Base-by-base conservation (phyloP, 2,797 vertebrate species). In the Eremophila alpestris region DNA sequence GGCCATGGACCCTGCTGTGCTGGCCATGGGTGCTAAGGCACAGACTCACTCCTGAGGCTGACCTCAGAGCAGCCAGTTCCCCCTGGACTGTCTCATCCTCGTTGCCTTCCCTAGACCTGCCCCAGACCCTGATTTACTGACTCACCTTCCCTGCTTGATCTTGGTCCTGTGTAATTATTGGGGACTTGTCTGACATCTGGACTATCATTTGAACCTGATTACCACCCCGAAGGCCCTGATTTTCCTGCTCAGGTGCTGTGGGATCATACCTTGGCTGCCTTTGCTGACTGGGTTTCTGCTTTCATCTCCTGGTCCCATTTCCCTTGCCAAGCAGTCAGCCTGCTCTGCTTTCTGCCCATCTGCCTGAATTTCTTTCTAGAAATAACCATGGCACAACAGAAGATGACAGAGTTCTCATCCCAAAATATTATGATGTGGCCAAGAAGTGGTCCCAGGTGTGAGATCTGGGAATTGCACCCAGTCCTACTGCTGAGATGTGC, bases 11-110 rank as follows among this genome's bases (percentile, higher is more conserved):
- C n/a, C 20, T 68, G 7, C 45, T 6, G 45, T 76, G 59, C 71
- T 75, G 71, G 34, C 22, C 30, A 7, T 19, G 49, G 27, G 20
- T 59, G 21, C 40, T 21, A 38, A 6, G 0, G 0, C 63, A n/a
- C 24, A 60, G 49, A 23, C 16, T 34, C 27, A 2, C 13, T 89
- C 36, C 43, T 54, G 38, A 52, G 49, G n/a, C 52, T 36, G 32
- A 36, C n/a, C 54, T 43, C 15, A 29, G 67, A 63, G 38, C 52
- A 67, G 16, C 29, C 38, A 23, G 7, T 14, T 78, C 45, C 36
- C 21, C 2, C 27, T 38, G 49, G n/a, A 10, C 27, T 22, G 11
- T 54, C 62, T 63, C 16, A 43, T 41, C 27, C 52, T 26, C 12
- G 13, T 70, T 65, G 21, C 26, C 19, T 77, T 89, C 29, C 12